Base-by-base conservation (phyloP, 2,888 invertebrate genomes). In the Taenaris catops region DNA sequence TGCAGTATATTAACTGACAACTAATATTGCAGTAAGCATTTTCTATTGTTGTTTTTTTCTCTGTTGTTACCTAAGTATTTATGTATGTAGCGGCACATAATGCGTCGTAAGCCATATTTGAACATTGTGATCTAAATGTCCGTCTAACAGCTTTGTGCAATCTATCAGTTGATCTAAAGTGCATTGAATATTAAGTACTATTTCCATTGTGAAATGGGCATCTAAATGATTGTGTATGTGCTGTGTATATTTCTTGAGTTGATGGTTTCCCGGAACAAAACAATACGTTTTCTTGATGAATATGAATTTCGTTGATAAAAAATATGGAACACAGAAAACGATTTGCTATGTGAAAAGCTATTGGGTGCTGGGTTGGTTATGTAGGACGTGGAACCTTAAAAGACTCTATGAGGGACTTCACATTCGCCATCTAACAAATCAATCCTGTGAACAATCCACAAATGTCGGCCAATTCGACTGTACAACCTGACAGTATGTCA, bases 341-440 rank as follows among this genome's bases (percentile, higher is more conserved):
- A 69, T 71, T 76, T 67, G 65, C 38, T 66, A 68, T 53, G 64
- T 76, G 75, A 75, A 57, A 79, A 74, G 76, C 78, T 54, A 61
- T 70, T 63, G 54, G 54, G 76, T 79, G 79, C 73, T 58, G 58
- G 62, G 68, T n/a, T n/a, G n/a, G n/a, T 58, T 49, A 58, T 67
- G 56, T 65, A 53, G 67, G 66, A 58, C 55, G 66, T 67, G 62
- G 58, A 64, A 63, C 70, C 58, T 67, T 74, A 72, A 63, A 70
- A 69, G 73, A 78, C 74, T 78, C 81, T 78, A 71, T 56, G 60
- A n/a, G 67, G 76, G 75, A 81, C 83, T 74, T 63, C 72, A 83
- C 80, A 83, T 80, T 84, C 70, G 78, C 75, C 75, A 73, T 64
- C 81, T 81, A 83, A 76, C 63, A 69, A 63, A 75, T 75, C 71